Evolutionary conservation across 2,888 invertebrate species (phyloP).

Genomic region (Aphodius sticticus): DNA sequence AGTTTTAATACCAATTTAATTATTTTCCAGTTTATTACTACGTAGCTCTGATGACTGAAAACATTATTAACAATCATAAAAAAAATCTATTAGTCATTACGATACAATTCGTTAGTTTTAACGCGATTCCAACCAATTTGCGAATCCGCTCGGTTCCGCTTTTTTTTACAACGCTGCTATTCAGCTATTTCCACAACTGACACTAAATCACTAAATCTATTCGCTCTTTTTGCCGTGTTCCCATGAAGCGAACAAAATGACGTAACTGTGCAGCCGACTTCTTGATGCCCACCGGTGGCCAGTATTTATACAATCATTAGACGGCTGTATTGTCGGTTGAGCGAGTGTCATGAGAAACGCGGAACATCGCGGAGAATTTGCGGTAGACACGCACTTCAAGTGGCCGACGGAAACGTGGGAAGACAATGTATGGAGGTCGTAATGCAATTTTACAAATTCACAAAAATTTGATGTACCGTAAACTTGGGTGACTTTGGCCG

Average conservation of each 20-base stretch:
- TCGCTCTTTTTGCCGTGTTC: not conserved
- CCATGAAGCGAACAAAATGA: not conserved
- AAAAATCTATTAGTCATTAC: not conserved
- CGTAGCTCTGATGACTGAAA: no score
- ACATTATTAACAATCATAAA: not conserved
- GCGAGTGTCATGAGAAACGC: not conserved
- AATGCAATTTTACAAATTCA: not conserved
- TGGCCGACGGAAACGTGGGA: not conserved
- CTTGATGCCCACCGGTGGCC: conserved; percentile 4
- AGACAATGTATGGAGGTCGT: not conserved
- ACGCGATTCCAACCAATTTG: not conserved
- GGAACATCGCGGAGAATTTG: not conserved
- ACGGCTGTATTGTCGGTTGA: not conserved
- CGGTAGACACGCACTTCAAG: not conserved
- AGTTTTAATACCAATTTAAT: no score
- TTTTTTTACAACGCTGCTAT: not conserved
- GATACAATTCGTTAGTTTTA: not conserved
- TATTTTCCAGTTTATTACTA: no score
- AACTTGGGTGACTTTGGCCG: no score
- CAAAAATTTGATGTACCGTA: not conserved
- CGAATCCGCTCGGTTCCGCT: not conserved
- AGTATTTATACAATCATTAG: not conserved
- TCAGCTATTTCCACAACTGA: not conserved
- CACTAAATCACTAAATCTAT: not conserved
- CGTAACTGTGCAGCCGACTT: not conserved